phyloP scores from a whole-genome alignment of 1,140 invertebrate genomes.

The Aricia agestis region DNA sequence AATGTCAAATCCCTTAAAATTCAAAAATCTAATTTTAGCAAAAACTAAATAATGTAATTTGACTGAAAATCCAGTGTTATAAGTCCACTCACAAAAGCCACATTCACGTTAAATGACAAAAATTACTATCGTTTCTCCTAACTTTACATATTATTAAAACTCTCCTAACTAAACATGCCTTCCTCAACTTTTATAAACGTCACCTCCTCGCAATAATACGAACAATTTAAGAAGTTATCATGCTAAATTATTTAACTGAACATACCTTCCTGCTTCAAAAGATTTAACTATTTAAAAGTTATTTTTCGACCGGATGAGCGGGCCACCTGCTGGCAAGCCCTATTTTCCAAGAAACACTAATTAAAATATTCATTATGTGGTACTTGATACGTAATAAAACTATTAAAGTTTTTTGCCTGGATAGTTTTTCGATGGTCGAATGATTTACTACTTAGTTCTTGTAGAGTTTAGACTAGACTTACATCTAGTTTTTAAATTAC shows the following conservation, averaged over 20 bases:
- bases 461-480: neutral
- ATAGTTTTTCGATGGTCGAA: neutral
- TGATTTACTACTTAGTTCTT: neutral
- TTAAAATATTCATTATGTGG: conserved; percentile 5
- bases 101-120: too few species aligned
- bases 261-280: neutral
- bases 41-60: too few species aligned
- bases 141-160: too few species aligned
- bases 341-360: conserved; percentile 5
- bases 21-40: too few species aligned
- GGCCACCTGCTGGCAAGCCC: conserved; percentile 1
- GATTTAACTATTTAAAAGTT: conserved; percentile 3
- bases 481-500: too few species aligned
- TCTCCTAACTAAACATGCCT: too few species aligned
- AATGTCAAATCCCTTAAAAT: too few species aligned
- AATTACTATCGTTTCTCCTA: too few species aligned
- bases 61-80: too few species aligned
- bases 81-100: too few species aligned
- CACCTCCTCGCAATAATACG: too few species aligned
- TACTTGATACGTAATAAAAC: neutral
- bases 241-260: neutral
- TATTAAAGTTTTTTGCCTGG: neutral
- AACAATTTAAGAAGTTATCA: neutral
- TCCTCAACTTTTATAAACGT: too few species aligned
- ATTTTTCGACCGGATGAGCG: neutral